Conservation (phyloP, 2,113 vertebrate species). For the Amblyornis subalaris region DNA sequence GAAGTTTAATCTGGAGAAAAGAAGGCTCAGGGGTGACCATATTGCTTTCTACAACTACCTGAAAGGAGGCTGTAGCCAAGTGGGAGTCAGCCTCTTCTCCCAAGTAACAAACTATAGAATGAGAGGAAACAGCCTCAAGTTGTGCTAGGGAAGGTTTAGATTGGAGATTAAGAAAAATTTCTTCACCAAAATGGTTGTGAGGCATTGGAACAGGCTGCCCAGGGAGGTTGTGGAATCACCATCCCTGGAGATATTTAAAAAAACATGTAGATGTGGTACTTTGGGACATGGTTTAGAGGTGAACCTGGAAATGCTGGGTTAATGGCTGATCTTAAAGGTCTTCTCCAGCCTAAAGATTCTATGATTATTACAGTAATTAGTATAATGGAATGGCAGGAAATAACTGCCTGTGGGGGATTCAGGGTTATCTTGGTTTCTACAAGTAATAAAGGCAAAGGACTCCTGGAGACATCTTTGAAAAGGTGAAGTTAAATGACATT, state of each 20-base stretch:
- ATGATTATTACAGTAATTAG: neutral
- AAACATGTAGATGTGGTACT: neutral
- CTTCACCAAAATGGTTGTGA: neutral
- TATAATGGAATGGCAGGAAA: neutral
- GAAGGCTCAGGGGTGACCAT: neutral
- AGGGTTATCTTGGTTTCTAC: neutral
- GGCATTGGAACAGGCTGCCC: neutral
- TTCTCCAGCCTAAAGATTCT: neutral
- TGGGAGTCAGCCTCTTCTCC: neutral
- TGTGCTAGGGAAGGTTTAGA: neutral
- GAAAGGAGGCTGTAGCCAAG: neutral
- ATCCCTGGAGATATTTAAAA: neutral
- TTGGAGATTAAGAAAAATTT: neutral
- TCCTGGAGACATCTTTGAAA: neutral
- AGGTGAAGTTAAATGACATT: neutral
- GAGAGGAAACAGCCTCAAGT: neutral
- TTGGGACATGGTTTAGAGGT: neutral
- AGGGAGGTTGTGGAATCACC: neutral
- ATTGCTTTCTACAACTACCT: neutral
- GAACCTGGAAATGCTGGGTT: neutral
- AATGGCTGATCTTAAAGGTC: neutral
- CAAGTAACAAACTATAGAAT: neutral
- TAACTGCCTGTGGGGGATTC: neutral
- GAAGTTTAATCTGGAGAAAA: neutral
- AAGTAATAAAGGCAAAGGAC: neutral